A percentile compares a stretch with the other conserved stretches of the same genome.
Evolutionary conservation across 2,113 vertebrate genomes (phyloP).

Genomic region (Vidua macroura): DNA sequence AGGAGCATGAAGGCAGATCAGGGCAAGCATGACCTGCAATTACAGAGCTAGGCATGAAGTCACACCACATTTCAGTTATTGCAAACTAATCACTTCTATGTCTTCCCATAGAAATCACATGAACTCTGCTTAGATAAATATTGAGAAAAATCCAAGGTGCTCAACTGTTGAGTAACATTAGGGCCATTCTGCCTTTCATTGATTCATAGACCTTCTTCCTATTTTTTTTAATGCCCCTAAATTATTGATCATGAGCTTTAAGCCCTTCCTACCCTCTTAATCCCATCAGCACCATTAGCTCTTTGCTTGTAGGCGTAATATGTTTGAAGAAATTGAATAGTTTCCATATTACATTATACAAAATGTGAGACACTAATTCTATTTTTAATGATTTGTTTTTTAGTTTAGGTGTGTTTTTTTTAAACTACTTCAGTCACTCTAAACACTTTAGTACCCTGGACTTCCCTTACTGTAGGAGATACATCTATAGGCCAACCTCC

Average conservation of each 20-base stretch:
- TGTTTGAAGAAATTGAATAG: neutral
- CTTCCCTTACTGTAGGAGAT: neutral
- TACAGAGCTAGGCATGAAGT: neutral
- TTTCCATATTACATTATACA: constrained; percentile 15
- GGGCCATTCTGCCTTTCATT: neutral
- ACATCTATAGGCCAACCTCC: neutral
- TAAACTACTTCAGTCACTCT: neutral
- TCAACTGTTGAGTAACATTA: neutral
- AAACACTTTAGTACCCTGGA: neutral
- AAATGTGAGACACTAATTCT: neutral
- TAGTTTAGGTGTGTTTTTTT: neutral
- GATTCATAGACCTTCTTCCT: constrained; percentile 1
- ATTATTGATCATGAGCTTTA: constrained; percentile 25
- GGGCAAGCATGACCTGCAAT: neutral
- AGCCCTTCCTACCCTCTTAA: constrained; percentile 10
- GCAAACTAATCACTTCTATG: neutral
- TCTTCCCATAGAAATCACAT: neutral
- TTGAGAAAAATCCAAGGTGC: neutral
- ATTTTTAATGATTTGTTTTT: constrained; percentile 35
- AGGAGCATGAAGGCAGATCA: neutral
- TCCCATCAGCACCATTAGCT: constrained; percentile 33
- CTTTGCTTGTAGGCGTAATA: constrained; percentile 3
- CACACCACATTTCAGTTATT: neutral
- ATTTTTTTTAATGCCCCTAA: neutral
- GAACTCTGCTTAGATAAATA: neutral